Base-by-base conservation (phyloP, 1,140 invertebrate species). In the Caenorhabditis briggsae region DNA sequence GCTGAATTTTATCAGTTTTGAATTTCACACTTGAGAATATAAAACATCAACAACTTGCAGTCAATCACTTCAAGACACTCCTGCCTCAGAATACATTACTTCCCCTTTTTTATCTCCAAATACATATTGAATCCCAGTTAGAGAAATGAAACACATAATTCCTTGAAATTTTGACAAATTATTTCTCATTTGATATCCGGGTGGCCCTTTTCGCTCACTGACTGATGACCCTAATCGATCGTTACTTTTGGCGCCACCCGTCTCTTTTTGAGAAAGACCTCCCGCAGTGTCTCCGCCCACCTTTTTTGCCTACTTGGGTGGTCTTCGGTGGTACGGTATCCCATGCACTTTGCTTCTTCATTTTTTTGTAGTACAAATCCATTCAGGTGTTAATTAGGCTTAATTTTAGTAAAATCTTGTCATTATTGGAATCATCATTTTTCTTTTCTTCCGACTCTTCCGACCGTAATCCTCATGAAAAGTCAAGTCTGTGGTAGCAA, bases 141-240 rank as follows among this genome's bases (percentile, higher is more conserved):
- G n/a, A 70, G n/a, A 46, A 25, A 16, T 18, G 41, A 70, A 18
- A 46, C 18, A 70, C 18, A n/a, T 16, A 7, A 78, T n/a, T 78
- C 46, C n/a, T 78, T 78, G 70, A 23, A 78, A 78, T 50, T 23
- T 78, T 78, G 70, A 78, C 70, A 78, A 78, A 78, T 78, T 78
- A 33, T 12, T 46, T 50, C 70, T 25, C 70, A 78, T 78, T 78
- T 78, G n/a, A 78, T 78, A 50, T 78, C 70, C 18, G 70, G 43
- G 46, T 50, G 43, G 70, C 64, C 64, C 64, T 50, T 50, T 78
- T 50, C 46, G 5, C 20, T 23, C 46, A 23, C 46, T 78, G 70
- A 78, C 70, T 78, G 46, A 78, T 78, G 70, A 78, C 70, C 16
- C 70, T 78, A 78, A 78, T 78, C 70, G 70, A 78, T 78, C 70